These are phyloP conservation scores for Brachionus angularis DNA, from an alignment of 1,140 invertebrate genomes.

Conservation along the genomic window DNA sequence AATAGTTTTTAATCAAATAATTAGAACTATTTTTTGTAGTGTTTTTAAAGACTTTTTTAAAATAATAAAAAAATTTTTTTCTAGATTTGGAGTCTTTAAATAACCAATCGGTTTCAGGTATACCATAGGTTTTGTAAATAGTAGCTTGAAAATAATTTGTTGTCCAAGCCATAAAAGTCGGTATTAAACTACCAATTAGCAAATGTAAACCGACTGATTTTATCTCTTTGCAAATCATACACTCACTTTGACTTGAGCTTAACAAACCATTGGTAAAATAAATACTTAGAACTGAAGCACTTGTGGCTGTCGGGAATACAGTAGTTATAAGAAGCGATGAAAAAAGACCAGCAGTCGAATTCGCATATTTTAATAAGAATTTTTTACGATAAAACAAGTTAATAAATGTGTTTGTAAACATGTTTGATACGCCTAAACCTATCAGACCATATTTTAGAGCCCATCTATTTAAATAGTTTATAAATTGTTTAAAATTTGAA, in stretches of 20 bases:
- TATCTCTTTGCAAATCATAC: conserved; percentile 33
- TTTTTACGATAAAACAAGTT: conserved; percentile 11
- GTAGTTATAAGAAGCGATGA: background rate
- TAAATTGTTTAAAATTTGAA: background rate
- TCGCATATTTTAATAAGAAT: conserved; percentile 13
- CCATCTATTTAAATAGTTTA: background rate
- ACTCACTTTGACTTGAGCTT: background rate
- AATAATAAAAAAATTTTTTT: conserved; percentile 12
- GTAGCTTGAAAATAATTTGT: conserved; percentile 32
- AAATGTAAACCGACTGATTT: conserved; percentile 28
- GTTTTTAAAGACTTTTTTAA: conserved; percentile 21
- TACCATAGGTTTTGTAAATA: conserved; percentile 7
- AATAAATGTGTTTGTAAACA: conserved; percentile 13
- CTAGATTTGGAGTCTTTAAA: background rate
- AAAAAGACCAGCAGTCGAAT: background rate
- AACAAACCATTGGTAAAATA: conserved; percentile 1
- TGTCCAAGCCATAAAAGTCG: conserved; percentile 15
- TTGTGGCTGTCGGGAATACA: conserved; percentile 7
- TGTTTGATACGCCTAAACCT: conserved; percentile 2
- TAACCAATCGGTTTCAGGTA: conserved; percentile 1
- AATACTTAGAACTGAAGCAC: background rate
- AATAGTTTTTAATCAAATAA: background rate
- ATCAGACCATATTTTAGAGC: conserved; percentile 28
- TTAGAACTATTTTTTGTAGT: background rate
- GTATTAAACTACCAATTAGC: conserved; percentile 21